These are phyloP conservation scores for Nasonia oneida DNA, from an alignment of 2,888 invertebrate genomes.

Conservation along the genomic window DNA sequence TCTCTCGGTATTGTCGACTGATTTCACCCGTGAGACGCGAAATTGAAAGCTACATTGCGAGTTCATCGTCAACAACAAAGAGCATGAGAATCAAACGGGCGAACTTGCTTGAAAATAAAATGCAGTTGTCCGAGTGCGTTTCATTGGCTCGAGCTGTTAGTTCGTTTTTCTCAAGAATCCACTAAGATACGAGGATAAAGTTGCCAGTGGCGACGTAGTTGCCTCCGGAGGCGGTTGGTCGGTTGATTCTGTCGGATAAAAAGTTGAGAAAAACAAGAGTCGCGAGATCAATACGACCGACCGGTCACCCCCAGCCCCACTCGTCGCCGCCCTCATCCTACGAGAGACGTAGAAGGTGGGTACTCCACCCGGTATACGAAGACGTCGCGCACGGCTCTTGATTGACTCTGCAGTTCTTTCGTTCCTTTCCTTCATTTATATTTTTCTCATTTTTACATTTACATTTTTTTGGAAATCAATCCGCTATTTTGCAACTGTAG, in stretches of 20 bases:
- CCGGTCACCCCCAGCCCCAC: slow-evolving; percentile 55
- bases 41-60: neutral
- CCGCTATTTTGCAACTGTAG: no score
- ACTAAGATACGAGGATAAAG: slow-evolving; percentile 76
- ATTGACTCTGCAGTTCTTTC: slow-evolving; percentile 36
- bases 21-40: neutral
- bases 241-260: slow-evolving; percentile 76
- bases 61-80: neutral
- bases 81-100: neutral
- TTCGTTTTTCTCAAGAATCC: slow-evolving; percentile 77
- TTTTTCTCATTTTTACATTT: neutral
- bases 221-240: slow-evolving; percentile 67
- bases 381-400: slow-evolving; percentile 40
- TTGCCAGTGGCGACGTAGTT: slow-evolving; percentile 68
- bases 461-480: neutral
- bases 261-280: slow-evolving; percentile 79
- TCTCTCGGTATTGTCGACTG: neutral
- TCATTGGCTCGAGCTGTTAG: slow-evolving; percentile 68
- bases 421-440: neutral
- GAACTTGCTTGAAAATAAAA: neutral
- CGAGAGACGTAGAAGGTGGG: slow-evolving; percentile 49
- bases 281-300: slow-evolving; percentile 78
- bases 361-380: slow-evolving; percentile 57
- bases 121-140: slow-evolving; percentile 19
- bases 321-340: slow-evolving; percentile 55